These are phyloP conservation scores for Magallana ariakensis DNA, from an alignment of 1,140 invertebrate species.

Conservation along the genomic window DNA sequence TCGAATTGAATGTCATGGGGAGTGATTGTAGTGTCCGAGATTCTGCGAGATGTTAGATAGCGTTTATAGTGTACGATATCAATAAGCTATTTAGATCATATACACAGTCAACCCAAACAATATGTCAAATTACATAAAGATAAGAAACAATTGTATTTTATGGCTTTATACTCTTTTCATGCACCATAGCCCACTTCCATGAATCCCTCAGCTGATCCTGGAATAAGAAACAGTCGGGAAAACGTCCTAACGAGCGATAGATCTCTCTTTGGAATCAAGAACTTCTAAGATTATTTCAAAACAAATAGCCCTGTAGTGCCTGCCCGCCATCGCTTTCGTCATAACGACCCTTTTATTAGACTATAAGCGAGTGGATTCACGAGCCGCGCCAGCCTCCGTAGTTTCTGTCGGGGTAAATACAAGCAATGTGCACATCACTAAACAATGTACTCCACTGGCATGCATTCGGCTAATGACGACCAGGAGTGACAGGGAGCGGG, in stretches of 20 bases:
- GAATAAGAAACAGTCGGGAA: background rate
- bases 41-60: too few relatives aligned
- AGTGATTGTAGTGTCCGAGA: too few relatives aligned
- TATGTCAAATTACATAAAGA: background rate
- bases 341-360: slow-evolving; percentile 22
- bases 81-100: too few relatives aligned
- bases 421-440: slow-evolving; percentile 18
- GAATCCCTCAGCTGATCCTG: background rate
- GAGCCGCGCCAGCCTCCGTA: slow-evolving; percentile 1
- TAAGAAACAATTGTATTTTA: background rate
- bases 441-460: background rate
- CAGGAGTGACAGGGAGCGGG: background rate
- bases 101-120: background rate
- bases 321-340: background rate
- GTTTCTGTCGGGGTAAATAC: background rate
- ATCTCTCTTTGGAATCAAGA: background rate
- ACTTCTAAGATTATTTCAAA: background rate
- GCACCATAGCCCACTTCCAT: background rate
- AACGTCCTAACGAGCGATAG: background rate
- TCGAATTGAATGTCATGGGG: too few relatives aligned
- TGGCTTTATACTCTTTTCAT: background rate
- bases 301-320: slow-evolving; percentile 27
- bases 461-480: slow-evolving; percentile 18
- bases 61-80: too few relatives aligned
- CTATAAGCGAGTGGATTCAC: slow-evolving; percentile 2